A percentile compares a stretch with the other conserved stretches of the same genome.
Conservation (phyloP, 2,888 invertebrate species). For the Phortica magna region DNA sequence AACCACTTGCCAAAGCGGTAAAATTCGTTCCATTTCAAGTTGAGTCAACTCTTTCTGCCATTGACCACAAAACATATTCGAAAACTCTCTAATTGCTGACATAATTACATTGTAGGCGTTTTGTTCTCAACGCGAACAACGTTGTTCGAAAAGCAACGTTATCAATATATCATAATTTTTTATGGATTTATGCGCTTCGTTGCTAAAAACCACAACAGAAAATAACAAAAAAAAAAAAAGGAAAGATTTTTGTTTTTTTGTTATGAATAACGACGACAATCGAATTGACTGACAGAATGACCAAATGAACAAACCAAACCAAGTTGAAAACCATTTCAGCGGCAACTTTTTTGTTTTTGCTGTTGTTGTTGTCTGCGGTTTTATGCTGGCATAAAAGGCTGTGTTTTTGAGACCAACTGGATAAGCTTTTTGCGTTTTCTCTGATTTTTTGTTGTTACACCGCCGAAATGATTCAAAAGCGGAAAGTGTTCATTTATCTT, state of each 20-base stretch:
- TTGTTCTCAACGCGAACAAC: neutral
- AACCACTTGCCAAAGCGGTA: neutral
- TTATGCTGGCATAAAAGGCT: constrained; percentile 1
- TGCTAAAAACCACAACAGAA: neutral
- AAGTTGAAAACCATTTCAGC: neutral
- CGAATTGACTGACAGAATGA: constrained; percentile 20
- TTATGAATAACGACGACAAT: constrained; percentile 20
- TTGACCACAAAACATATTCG: neutral
- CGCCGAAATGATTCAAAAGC: neutral
- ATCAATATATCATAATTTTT: constrained; percentile 30
- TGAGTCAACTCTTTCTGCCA: neutral
- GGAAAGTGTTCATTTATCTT: constrained; percentile 33
- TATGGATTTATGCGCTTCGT: constrained; percentile 19
- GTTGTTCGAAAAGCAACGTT: neutral
- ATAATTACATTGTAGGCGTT: constrained; percentile 21
- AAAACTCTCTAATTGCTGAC: constrained; percentile 22
- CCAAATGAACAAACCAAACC: constrained; percentile 23
- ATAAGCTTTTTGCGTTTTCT: neutral
- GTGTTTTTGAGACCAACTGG: neutral
- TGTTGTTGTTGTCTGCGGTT: neutral
- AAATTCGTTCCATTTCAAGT: neutral
- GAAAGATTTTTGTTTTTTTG: neutral
- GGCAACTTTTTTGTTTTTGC: neutral
- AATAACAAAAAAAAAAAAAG: constrained; percentile 1
- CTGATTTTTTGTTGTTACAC: neutral